phyloP scores from a whole-genome alignment of 1,140 invertebrate genomes.

The Neotoxoptera formosana region DNA sequence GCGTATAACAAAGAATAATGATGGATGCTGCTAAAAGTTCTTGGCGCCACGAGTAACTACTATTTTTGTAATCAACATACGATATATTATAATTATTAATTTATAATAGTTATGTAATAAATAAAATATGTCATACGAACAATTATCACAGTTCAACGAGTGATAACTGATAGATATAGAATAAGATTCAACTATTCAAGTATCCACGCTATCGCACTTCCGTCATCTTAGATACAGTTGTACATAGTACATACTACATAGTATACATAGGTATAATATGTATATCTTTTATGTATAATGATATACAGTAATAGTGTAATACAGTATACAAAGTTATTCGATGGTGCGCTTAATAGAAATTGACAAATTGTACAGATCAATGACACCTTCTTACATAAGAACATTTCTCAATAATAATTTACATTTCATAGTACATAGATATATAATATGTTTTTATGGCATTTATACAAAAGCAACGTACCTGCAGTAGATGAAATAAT shows the following conservation, averaged over 20 bases:
- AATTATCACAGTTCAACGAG: neutral
- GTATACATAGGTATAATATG: too few species aligned
- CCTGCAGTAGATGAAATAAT: neutral
- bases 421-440: neutral
- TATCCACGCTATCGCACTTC: neutral
- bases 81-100: too few species aligned
- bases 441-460: neutral
- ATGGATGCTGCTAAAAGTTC: neutral
- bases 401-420: slow-evolving; percentile 8
- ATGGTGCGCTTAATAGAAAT: neutral
- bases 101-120: too few species aligned
- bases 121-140: neutral
- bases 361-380: neutral
- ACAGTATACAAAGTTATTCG: neutral
- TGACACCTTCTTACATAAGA: neutral
- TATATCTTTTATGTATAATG: neutral
- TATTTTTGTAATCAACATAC: neutral
- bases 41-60: neutral
- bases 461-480: neutral
- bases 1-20: neutral
- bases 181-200: too few species aligned
- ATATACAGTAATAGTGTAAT: too few species aligned
- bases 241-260: too few species aligned
- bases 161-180: neutral
- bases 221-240: neutral